Conservation (phyloP, 2,797 vertebrate genomes). For the Craterocephalus amniculus region DNA sequence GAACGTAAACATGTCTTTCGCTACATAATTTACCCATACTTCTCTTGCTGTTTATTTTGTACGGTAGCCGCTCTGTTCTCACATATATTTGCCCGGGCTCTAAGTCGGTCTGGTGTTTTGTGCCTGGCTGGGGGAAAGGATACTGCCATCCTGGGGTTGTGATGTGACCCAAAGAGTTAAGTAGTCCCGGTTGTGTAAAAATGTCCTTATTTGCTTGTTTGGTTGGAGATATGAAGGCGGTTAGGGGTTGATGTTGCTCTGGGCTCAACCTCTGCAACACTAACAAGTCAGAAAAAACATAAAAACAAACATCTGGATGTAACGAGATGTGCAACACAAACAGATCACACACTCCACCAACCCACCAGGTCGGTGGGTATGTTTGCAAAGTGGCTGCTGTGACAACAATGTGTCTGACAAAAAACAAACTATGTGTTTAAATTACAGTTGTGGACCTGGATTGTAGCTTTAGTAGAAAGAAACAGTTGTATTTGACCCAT, state of each 20-base stretch:
- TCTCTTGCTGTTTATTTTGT: constrained; percentile 72
- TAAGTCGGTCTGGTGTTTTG: constrained; percentile 23
- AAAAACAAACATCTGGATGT: constrained; percentile 56
- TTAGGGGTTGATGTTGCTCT: constrained; percentile 38
- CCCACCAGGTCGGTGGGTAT: constrained; percentile 45
- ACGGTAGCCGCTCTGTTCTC: constrained; percentile 69
- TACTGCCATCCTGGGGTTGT: constrained; percentile 39
- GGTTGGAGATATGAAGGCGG: constrained; percentile 43
- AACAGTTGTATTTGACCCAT: constrained; percentile 25
- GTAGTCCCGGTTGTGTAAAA: constrained; percentile 47
- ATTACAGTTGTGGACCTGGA: constrained; percentile 41
- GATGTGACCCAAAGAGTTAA: constrained; percentile 54
- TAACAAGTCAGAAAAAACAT: constrained; percentile 53
- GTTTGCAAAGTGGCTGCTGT: constrained; percentile 63
- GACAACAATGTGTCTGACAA: constrained; percentile 47
- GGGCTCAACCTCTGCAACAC: constrained; percentile 40
- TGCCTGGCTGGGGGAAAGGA: constrained; percentile 52
- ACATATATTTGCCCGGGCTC: constrained; percentile 55
- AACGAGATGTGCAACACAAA: constrained; percentile 45
- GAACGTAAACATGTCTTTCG: constrained; percentile 76
- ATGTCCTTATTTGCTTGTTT: constrained; percentile 60
- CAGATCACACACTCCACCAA: constrained; percentile 26
- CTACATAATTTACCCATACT: constrained; percentile 74
- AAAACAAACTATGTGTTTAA: constrained; percentile 16
- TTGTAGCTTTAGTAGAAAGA: constrained; percentile 42